phyloP scores from a whole-genome alignment of 1,140 invertebrate species.

The Drosophila leontia region DNA sequence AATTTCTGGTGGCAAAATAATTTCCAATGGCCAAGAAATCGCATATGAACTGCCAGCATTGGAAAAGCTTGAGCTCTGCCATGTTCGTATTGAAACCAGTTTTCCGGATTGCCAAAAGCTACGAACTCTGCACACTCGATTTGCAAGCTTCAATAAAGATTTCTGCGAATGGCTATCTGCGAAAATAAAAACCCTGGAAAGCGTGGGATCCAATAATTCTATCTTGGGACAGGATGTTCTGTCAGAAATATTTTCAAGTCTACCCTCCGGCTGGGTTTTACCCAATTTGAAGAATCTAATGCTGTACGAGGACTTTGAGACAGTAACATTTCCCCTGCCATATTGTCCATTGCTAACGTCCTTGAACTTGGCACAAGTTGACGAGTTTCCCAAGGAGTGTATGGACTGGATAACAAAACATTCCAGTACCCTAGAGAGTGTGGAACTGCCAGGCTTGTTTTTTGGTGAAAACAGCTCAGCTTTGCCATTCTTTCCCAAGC shows the following conservation, averaged over 20 bases:
- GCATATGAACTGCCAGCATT: neutral
- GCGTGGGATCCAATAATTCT: neutral
- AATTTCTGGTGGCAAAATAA: neutral
- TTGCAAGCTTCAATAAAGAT: neutral
- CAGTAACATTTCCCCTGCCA: neutral
- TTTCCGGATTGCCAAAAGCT: neutral
- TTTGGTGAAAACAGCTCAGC: neutral
- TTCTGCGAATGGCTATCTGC: neutral
- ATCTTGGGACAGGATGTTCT: neutral
- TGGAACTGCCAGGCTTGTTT: neutral
- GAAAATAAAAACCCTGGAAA: neutral
- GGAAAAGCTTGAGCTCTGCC: neutral
- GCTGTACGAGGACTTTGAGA: neutral
- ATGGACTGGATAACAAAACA: neutral
- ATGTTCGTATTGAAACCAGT: neutral
- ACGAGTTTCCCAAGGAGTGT: neutral
- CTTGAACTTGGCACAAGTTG: slow-evolving; percentile 7
- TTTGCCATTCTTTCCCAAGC: neutral
- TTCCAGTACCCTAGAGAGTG: neutral
- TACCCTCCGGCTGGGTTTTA: neutral
- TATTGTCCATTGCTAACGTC: slow-evolving; percentile 1
- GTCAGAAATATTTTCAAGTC: neutral
- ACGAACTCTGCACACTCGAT: neutral
- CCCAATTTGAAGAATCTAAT: neutral
- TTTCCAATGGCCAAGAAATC: neutral